These are phyloP conservation scores for Porites rus DNA, from an alignment of 92 coral and sea anemone species.

Conservation along the genomic window DNA sequence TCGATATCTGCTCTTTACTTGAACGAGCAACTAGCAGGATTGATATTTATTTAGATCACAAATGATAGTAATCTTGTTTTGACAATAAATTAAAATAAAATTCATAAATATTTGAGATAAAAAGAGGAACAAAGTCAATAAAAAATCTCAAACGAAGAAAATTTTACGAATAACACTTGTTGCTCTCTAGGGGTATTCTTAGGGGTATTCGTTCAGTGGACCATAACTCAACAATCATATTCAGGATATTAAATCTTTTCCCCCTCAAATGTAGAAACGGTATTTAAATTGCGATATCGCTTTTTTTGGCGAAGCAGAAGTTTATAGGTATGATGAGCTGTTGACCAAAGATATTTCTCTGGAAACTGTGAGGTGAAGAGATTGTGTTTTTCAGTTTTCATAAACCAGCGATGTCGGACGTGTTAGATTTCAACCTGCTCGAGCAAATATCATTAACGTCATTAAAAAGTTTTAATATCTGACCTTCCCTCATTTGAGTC, in stretches of 20 bases:
- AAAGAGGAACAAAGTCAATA: too few relatives aligned
- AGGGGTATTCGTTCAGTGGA: neutral
- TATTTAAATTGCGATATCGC: neutral
- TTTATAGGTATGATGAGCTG: neutral
- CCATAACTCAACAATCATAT: neutral
- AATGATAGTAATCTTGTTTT: too few relatives aligned
- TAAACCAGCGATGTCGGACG: neutral
- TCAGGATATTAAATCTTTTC: too few relatives aligned
- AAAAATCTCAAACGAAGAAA: too few relatives aligned
- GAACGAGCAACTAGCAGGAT: too few relatives aligned
- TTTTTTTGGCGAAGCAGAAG: neutral
- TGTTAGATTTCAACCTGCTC: neutral
- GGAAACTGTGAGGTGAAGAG: neutral
- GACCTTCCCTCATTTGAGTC: neutral
- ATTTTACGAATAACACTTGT: too few relatives aligned
- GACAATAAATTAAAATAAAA: too few relatives aligned
- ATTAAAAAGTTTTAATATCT: neutral
- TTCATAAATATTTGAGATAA: too few relatives aligned
- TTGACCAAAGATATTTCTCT: too few relatives aligned
- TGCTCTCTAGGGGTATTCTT: too few relatives aligned
- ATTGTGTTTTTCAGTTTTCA: neutral
- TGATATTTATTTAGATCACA: too few relatives aligned
- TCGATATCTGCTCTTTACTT: too few relatives aligned
- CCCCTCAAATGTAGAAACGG: neutral
- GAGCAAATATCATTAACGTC: conserved; percentile 1